phyloP scores from a whole-genome alignment of 2,888 invertebrate genomes.

The Petrophora chlorosata region DNA sequence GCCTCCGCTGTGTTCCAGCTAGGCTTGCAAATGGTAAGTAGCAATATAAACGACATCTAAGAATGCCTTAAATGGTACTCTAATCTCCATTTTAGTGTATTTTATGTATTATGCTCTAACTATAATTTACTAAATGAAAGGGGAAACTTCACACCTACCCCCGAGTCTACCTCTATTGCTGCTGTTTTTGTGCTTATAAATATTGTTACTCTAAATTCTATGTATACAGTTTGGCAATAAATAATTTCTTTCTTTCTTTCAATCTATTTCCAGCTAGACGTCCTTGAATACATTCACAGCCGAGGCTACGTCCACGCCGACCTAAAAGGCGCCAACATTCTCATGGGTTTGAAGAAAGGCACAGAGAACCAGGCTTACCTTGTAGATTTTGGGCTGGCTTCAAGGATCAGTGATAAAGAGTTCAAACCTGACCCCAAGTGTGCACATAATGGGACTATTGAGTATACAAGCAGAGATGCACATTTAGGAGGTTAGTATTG shows the following conservation, averaged over 20 bases:
- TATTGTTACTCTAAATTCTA: no score
- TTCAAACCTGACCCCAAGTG: constrained; percentile 95
- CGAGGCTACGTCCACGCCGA: constrained; percentile 97
- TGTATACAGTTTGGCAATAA: no score
- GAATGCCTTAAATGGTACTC: no score
- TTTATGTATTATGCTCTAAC: no score
- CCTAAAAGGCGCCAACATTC: constrained; percentile 96
- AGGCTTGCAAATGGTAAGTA: constrained; percentile 90
- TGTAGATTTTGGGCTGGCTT: constrained; percentile 97
- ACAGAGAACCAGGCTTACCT: constrained; percentile 90
- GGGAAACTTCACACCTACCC: no score
- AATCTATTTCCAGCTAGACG: constrained; percentile 91
- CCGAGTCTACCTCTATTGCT: no score
- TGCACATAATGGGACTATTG: constrained; percentile 98
- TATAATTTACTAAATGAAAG: no score
- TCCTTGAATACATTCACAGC: constrained; percentile 95
- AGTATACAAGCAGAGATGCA: constrained; percentile 98
- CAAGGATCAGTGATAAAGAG: constrained; percentile 88
- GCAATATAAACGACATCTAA: not conserved
- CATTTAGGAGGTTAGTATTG: constrained; percentile 90
- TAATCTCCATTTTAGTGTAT: no score
- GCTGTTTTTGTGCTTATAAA: no score
- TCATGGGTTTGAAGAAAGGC: constrained; percentile 87
- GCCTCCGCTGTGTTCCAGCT: constrained; percentile 90
- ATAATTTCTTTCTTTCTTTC: no score